Evolutionary conservation across 2,113 vertebrate species (phyloP), one percentile per base, ranked within the genome.

Genomic region (Pluvianellus socialis): DNA sequence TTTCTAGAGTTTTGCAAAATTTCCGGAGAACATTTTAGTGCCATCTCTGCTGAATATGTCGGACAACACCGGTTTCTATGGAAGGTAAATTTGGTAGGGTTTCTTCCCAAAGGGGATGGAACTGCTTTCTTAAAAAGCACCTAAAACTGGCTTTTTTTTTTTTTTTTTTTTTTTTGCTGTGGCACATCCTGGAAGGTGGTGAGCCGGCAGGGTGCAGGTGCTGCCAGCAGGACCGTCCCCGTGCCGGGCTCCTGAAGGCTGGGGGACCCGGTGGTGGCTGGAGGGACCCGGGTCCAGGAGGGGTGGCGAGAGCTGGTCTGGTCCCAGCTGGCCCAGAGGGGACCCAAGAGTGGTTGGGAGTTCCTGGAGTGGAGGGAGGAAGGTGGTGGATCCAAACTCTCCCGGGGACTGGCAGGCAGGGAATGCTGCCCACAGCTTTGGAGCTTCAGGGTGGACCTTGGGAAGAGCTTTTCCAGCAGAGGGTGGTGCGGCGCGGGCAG

Each of bases 161-260:
- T 17, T 53, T 30, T 55, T 52, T 30, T 21, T 20, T 35, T 28
- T 35, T 58, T 30, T 44, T 45, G 5, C 11, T 32, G 33, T 1
- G 3, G 5, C 9, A 7, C 30, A 27, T 14, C 32, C 21, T 30
- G 77, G 6, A 50, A n/a, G 0, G 2, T 7, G 0, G 12, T 1
- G 44, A 65, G 38, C 65, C 7, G 1, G 22, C 49, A 4, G 26
- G 12, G 38, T 0, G 59, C 42, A 45, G 32, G 3, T 11, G 50
- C 56, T 23, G 35, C 1, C 26, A 23, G 58, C 13, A 7, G 59
- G 42, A 42, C 0, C 0, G 7, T 33, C 13, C 40, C 20, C 19
- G 5, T 0, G 4, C 28, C 1, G 0, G 19, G 70, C 30, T 73
- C 26, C 70, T 5, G 0, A 16, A 10, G 9, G 19, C 40, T 9